Evolutionary conservation across 2,797 vertebrate species (phyloP).

Genomic region (Pseudomugil tenellus): DNA sequence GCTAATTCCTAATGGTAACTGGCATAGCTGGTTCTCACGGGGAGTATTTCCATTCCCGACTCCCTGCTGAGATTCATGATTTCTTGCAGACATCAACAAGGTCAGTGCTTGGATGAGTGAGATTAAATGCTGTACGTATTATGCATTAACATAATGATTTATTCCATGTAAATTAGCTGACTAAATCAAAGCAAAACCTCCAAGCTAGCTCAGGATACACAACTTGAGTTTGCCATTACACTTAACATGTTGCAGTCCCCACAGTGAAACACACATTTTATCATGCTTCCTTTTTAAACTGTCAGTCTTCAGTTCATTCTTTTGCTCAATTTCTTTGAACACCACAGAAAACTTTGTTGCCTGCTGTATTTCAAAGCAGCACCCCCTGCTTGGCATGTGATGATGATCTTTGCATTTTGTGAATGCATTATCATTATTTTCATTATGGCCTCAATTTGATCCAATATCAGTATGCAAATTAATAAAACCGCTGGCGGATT

Average conservation of each 20-base stretch:
- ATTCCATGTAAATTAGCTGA: slow-evolving; percentile 5
- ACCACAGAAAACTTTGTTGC: not conserved
- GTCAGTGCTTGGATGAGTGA: not conserved
- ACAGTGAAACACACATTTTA: not conserved
- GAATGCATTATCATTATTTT: slow-evolving; percentile 11
- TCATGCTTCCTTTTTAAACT: not conserved
- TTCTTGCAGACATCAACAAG: not conserved
- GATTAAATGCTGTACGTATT: not conserved
- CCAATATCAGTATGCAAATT: slow-evolving; percentile 20
- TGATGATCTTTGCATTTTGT: slow-evolving; percentile 16
- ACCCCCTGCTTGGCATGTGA: slow-evolving; percentile 2
- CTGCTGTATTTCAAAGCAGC: slow-evolving; percentile 1
- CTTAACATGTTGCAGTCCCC: not conserved
- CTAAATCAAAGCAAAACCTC: not conserved
- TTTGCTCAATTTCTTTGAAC: not conserved
- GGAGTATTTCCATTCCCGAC: not conserved
- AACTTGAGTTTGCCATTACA: not conserved
- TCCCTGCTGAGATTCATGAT: not conserved
- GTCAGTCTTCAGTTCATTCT: not conserved
- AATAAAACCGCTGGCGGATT: slow-evolving; percentile 1
- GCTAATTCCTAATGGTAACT: slow-evolving; percentile 1
- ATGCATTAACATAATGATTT: slow-evolving; percentile 1
- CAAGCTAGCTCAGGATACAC: not conserved
- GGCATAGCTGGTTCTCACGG: not conserved
- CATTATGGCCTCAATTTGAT: slow-evolving; percentile 16